Evolutionary conservation across 2,888 invertebrate species (phyloP).

Genomic region (Nemapogon koenigi): DNA sequence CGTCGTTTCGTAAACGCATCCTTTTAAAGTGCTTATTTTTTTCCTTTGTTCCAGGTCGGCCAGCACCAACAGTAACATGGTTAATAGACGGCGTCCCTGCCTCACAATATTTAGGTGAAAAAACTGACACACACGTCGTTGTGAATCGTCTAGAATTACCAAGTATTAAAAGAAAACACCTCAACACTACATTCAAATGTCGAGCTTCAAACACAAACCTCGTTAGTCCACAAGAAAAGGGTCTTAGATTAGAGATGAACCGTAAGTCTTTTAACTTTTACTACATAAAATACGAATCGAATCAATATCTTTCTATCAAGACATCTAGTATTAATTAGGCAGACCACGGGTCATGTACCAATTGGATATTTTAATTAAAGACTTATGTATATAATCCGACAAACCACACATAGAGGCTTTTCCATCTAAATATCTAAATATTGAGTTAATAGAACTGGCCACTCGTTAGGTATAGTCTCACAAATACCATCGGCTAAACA

Average conservation of each 20-base stretch:
- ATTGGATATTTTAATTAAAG: too few species aligned
- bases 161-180: conserved; percentile 74
- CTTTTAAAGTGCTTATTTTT: neutral
- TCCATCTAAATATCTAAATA: too few species aligned
- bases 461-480: too few species aligned
- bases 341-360: too few species aligned
- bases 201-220: conserved; percentile 88
- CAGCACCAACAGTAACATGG: conserved; percentile 87
- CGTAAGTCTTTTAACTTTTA: conserved; percentile 64
- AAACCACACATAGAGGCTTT: too few species aligned
- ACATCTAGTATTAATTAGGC: too few species aligned
- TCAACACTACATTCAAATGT: conserved; percentile 87
- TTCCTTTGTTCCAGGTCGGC: conserved; percentile 72
- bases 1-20: neutral
- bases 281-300: too few species aligned
- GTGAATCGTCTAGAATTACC: conserved; percentile 81
- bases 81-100: conserved; percentile 76
- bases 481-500: too few species aligned
- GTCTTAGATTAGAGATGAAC: conserved; percentile 82
- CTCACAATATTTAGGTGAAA: conserved; percentile 73
- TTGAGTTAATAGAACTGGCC: too few species aligned
- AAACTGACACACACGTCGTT: conserved; percentile 75
- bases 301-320: too few species aligned
- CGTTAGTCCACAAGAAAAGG: conserved; percentile 82
- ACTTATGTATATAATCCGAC: too few species aligned